Percentiles rank a stretch among this genome's conserved stretches.
phyloP scores from a whole-genome alignment of 2,113 vertebrate species.

The Seriola aureovittata region DNA sequence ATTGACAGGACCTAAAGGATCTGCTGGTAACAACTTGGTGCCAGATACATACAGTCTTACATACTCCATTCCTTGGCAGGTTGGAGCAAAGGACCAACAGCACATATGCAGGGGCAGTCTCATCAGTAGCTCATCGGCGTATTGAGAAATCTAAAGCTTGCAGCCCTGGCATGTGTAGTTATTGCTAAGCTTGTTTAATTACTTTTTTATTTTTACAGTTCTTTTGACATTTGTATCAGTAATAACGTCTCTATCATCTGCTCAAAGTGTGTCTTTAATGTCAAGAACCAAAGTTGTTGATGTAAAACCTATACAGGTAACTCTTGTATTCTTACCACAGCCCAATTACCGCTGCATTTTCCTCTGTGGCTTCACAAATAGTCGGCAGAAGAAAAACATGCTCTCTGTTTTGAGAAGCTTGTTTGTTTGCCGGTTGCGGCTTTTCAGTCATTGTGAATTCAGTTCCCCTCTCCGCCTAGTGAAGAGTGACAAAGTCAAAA shows the following conservation, averaged over 20 bases:
- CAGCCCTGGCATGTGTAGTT: neutral
- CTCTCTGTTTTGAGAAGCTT: conserved; percentile 20
- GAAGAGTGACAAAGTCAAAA: conserved; percentile 63
- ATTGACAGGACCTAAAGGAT: neutral
- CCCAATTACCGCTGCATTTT: neutral
- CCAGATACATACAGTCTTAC: neutral
- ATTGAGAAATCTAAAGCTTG: neutral
- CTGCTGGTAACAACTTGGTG: neutral
- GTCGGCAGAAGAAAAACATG: conserved; percentile 18
- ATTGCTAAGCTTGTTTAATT: too few species aligned
- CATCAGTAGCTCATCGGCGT: neutral
- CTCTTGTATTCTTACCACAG: neutral
- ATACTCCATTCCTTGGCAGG: too few species aligned
- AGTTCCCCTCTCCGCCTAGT: conserved; percentile 28
- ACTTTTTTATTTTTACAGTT: too few species aligned
- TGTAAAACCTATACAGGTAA: neutral
- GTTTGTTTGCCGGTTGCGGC: conserved; percentile 30
- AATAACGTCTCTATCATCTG: neutral
- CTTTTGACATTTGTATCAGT: neutral
- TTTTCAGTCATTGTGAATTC: conserved; percentile 54
- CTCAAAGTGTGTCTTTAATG: too few species aligned
- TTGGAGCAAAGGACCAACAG: too few species aligned
- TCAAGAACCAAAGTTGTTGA: neutral
- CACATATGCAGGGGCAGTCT: too few species aligned
- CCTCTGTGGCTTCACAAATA: conserved; percentile 24